Percentiles rank a stretch among this genome's conserved stretches.
Conservation (phyloP, 2,888 invertebrate species). For the Hyppa rectilinea region DNA sequence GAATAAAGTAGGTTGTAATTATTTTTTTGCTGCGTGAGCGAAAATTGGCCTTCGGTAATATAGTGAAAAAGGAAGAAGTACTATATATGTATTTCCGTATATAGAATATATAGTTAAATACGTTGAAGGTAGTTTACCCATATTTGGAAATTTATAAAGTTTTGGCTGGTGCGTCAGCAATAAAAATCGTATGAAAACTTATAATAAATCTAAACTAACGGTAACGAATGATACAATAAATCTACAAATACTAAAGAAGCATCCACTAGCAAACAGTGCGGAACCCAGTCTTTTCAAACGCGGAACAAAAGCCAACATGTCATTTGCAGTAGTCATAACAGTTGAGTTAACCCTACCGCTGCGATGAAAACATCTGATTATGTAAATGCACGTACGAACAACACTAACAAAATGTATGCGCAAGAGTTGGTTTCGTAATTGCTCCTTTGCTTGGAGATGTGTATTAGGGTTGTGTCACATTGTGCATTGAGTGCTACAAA, state of each 20-base stretch:
- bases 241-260: slow-evolving; percentile 6
- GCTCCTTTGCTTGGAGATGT: slow-evolving; percentile 55
- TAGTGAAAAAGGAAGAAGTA: not conserved
- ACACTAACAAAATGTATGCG: slow-evolving; percentile 60
- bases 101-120: not conserved
- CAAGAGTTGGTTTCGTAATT: slow-evolving; percentile 66
- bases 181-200: no score
- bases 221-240: not conserved
- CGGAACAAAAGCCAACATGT: slow-evolving; percentile 61
- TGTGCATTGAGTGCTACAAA: no score
- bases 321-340: slow-evolving; percentile 59
- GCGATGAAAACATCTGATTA: slow-evolving; percentile 66
- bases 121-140: no score
- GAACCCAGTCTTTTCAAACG: slow-evolving; percentile 41
- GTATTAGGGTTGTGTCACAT: slow-evolving; percentile 24
- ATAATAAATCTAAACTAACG: no score
- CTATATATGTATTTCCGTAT: not conserved
- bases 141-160: not conserved
- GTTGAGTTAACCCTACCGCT: slow-evolving; percentile 56
- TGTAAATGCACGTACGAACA: slow-evolving; percentile 62
- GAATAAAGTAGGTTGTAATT: slow-evolving; percentile 9
- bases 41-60: not conserved
- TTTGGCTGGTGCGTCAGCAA: not conserved
- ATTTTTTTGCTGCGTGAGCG: slow-evolving; percentile 21
- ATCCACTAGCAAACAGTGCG: slow-evolving; percentile 23